Evolutionary conservation across 2,797 vertebrate species (phyloP), one percentile per base, ranked within the genome.

Genomic region (Chloroceryle inda): DNA sequence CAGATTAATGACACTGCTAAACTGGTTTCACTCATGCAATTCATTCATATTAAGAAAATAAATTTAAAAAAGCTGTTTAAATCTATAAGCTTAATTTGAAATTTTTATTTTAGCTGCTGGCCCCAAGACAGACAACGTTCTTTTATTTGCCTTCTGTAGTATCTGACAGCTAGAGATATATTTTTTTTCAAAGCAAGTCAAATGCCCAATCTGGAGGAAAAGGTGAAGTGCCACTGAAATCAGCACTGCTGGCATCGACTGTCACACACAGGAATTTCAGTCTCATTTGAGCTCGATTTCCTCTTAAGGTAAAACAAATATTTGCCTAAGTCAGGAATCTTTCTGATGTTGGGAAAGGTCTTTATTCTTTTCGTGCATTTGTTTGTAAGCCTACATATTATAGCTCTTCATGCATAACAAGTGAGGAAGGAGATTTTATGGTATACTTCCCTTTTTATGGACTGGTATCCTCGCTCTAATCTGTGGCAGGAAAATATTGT

Each of bases 401-500:
- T 4, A 82, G 59, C 44, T 85, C 59, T 86, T 61, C 66, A 89
- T 79, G 84, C 92, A 91, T 80, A 94, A 84, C 49, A 94, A 47
- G 84, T 33, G 86, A 96, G 76, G 96, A 96, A 66, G 84, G 64
- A 97, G 92, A 87, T 87, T 96, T 97, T 94, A 80, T 27, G 63
- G 37, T 64, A 74, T 89, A 87, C 94, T 95, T 96, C 58, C 16
- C 84, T 93, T 97, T 98, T 97, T 95, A 98, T 95, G 94, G 91
- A 96, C 90, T 94, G 95, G 81, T 75, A 95, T 92, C 93, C 69
- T 68, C 37, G 7, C 55, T 93, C 88, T 97, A 95, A 97, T 97
- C 95, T 92, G 89, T 95, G 85, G 93, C 96, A 97, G 84, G 63
- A 96, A 98, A 98, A 98, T 97, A 96, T 92, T 97, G 92, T 95